A percentile compares a stretch with the other conserved stretches of the same genome.
Evolutionary conservation across 2,888 invertebrate species (phyloP).

Genomic region (Leistus spinibarbis): DNA sequence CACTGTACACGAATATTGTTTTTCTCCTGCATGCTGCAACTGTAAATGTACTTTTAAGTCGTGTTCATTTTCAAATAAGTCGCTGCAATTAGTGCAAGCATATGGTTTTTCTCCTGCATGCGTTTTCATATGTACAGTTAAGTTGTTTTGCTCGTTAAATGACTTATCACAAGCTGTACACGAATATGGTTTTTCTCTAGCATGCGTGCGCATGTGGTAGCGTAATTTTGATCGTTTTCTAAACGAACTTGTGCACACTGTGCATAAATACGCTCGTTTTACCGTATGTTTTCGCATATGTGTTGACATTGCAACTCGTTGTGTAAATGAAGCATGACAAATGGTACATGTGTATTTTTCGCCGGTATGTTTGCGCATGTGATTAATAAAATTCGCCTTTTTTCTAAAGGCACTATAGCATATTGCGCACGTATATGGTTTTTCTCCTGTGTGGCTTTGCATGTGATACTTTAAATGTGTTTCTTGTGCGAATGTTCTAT

Average conservation of each 20-base stretch:
- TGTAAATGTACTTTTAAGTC: conserved; percentile 22
- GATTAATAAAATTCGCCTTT: neutral
- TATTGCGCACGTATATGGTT: neutral
- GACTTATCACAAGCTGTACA: conserved; percentile 6
- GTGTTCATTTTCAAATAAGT: neutral
- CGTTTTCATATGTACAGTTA: too few species aligned
- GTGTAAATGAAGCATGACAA: conserved; percentile 14
- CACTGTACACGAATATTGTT: too few species aligned
- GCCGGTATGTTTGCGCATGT: neutral
- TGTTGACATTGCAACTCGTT: neutral
- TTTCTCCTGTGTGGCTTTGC: neutral
- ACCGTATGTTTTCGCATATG: neutral
- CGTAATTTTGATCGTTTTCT: conserved; percentile 7
- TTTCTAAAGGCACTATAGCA: neutral
- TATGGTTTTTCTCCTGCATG: too few species aligned
- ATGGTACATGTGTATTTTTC: conserved; percentile 28
- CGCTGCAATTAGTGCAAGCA: too few species aligned
- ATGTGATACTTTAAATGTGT: neutral
- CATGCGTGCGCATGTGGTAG: conserved; percentile 27
- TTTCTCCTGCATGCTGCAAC: conserved; percentile 25
- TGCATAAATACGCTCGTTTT: neutral
- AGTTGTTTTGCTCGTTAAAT: too few species aligned
- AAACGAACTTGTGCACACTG: neutral
- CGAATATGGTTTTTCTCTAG: conserved; percentile 24
- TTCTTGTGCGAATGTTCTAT: neutral